Evolutionary conservation across 2,797 vertebrate genomes (phyloP), one percentile per base, ranked within the genome.

Genomic region (Epinephelus malabaricus): DNA sequence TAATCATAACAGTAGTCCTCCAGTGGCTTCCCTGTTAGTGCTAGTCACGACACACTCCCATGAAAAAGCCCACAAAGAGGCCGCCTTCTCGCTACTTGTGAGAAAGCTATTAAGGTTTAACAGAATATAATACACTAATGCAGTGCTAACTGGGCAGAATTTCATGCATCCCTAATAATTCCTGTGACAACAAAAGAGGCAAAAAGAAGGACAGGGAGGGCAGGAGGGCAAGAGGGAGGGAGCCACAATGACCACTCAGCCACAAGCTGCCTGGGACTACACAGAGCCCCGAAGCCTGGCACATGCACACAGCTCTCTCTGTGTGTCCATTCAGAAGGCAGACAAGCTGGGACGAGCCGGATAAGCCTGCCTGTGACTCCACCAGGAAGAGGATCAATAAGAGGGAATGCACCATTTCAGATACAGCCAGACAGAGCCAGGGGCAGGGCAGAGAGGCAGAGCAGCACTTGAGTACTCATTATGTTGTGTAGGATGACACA

Each of bases 361-460:
- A 92, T 88, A 89, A 93, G 92, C 89, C 89, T 88, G 90, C 88
- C 92, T 89, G 89, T 72, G 90, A 93, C 88, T 92, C 91, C 90
- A 94, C 88, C 91, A 92, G 91, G 91, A 91, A 93, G 87, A 90
- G 88, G 91, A 94, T 94, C 94, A 94, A 94, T 94, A 92, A 88
- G 87, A 94, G 88, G 90, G 92, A 94, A 93, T 92, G 92, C 92
- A 91, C 91, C 89, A 93, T 95, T 92, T 93, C 91, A 92, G 90
- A 94, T 92, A 87, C 81, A 87, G 87, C 91, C 92, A 94, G 93
- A 94, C 90, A 87, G 88, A 89, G 84, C 74, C 90, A 90, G 89
- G 82, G 88, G 89, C 86, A 86, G 92, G 85, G 87, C 85, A 69
- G 85, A 86, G 79, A 93, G 92, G 92, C 89, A 88, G 87, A 86